phyloP scores from a whole-genome alignment of 37 sponge, comb jelly and placozoan species.

The Cliona cf. orientalis region DNA sequence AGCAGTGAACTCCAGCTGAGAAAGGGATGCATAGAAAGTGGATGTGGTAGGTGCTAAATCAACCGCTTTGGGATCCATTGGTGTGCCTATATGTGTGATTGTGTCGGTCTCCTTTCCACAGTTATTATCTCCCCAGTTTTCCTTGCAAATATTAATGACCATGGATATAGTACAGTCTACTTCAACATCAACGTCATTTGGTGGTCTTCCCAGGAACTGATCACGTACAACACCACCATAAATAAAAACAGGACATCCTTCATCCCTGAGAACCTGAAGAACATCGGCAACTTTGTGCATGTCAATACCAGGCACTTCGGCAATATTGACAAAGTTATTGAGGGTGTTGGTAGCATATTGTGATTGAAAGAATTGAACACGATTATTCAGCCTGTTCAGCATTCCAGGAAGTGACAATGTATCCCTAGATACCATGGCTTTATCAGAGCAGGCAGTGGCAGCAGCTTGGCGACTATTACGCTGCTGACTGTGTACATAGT shows the following conservation, averaged over 20 bases:
- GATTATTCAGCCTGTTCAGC: background rate
- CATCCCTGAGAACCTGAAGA: background rate
- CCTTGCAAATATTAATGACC: background rate
- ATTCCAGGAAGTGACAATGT: background rate
- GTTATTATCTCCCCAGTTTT: conserved; percentile 3
- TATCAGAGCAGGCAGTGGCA: background rate
- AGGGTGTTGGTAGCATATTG: background rate
- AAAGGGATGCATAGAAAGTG: conserved; percentile 8
- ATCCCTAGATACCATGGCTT: background rate
- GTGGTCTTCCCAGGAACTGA: conserved; percentile 7
- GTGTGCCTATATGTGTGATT: conserved; percentile 8
- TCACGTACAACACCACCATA: conserved; percentile 22
- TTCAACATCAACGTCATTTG: conserved; percentile 40
- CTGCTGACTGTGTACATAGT: too few relatives aligned
- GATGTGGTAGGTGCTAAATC: background rate
- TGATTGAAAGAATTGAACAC: conserved; percentile 4
- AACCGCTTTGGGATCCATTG: background rate
- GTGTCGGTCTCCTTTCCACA: background rate
- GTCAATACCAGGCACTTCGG: background rate
- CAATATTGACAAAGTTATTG: background rate
- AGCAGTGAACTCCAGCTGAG: conserved; percentile 24
- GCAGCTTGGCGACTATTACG: too few relatives aligned
- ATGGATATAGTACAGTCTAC: conserved; percentile 3
- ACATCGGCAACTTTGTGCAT: background rate
- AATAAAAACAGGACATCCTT: background rate